These are phyloP conservation scores for Tineola bisselliella DNA, from an alignment of 2,888 invertebrate species.

Conservation along the genomic window DNA sequence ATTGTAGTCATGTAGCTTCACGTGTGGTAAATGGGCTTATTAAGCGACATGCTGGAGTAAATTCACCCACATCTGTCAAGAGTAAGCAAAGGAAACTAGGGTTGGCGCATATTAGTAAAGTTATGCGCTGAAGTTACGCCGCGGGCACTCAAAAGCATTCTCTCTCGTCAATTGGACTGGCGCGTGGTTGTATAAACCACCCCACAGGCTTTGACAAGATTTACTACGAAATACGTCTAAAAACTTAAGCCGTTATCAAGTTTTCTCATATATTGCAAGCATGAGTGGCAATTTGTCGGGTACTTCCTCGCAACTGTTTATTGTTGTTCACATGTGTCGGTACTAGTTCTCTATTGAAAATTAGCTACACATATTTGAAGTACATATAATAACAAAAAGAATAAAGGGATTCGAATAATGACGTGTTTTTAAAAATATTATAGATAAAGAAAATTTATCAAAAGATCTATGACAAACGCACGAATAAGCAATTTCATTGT, in stretches of 20 bases:
- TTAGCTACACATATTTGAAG: too few species aligned
- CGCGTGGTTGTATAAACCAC: constrained; percentile 1
- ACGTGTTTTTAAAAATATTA: too few species aligned
- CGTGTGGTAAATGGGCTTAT: neutral
- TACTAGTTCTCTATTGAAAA: too few species aligned
- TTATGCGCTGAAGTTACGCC: constrained; percentile 5
- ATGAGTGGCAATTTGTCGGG: constrained; percentile 22
- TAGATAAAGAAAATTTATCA: too few species aligned
- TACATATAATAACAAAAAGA: too few species aligned
- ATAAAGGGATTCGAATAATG: too few species aligned
- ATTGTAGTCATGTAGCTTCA: neutral
- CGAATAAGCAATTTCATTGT: too few species aligned
- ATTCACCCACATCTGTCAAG: constrained; percentile 5
- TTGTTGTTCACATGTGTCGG: neutral
- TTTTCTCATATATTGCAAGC: constrained; percentile 26
- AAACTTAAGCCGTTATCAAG: constrained; percentile 33
- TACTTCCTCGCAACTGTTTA: constrained; percentile 15
- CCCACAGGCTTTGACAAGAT: constrained; percentile 19
- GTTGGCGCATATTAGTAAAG: constrained; percentile 13
- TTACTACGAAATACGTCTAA: constrained; percentile 23
- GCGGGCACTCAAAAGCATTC: neutral
- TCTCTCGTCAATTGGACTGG: constrained; percentile 8
- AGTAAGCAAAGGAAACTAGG: constrained; percentile 3
- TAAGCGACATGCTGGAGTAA: constrained; percentile 5
- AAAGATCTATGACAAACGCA: too few species aligned